Conservation (phyloP, 2,888 invertebrate genomes). For the Brachypalpus laphriformis region DNA sequence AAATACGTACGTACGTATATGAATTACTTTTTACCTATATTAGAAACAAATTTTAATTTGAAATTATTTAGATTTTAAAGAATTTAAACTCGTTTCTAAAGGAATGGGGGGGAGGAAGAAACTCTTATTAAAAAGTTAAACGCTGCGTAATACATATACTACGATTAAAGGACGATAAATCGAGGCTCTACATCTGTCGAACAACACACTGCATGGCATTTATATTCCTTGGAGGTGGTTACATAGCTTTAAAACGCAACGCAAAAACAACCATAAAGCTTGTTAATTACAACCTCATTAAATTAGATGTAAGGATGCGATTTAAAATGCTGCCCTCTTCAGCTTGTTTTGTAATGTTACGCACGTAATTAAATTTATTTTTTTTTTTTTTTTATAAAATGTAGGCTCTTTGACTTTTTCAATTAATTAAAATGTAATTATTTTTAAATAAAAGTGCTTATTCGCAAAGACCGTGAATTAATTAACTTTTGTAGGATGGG, state of each 20-base stretch:
- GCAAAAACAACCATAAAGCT: not conserved
- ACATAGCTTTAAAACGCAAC: not conserved
- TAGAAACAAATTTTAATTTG: too few relatives aligned
- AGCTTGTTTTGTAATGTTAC: not conserved
- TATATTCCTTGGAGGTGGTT: not conserved
- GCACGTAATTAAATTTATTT: conserved; percentile 5
- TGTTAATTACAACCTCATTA: not conserved
- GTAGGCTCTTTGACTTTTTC: not conserved
- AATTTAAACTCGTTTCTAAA: too few relatives aligned
- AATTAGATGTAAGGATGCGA: not conserved
- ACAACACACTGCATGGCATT: not conserved
- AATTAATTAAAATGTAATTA: conserved; percentile 23
- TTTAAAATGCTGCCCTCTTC: not conserved
- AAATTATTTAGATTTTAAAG: too few relatives aligned
- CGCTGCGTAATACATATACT: too few relatives aligned
- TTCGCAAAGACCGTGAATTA: not conserved
- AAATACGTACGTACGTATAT: too few relatives aligned
- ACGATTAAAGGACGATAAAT: not conserved
- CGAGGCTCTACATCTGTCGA: not conserved
- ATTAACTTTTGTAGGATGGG: not conserved
- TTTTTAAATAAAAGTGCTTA: conserved; percentile 1
- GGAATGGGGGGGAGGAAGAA: not conserved
- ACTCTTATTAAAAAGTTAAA: not conserved
- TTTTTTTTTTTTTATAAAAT: not conserved
- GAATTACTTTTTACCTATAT: too few relatives aligned